Evolutionary conservation across 2,888 invertebrate genomes (phyloP).

Genomic region (Cerastis leucographa): DNA sequence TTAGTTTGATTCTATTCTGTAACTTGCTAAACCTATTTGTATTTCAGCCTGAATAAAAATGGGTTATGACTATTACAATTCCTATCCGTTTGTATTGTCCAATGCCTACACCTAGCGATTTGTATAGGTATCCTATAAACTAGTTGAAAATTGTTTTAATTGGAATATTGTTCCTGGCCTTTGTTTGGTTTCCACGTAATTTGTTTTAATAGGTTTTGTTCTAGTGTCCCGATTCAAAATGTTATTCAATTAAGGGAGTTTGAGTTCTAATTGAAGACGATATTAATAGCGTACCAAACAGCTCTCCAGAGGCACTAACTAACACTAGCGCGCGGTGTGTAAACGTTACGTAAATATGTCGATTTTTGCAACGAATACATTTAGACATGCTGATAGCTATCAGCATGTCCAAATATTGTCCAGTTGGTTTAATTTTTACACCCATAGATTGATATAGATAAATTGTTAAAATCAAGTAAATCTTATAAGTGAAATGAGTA

Average conservation of each 20-base stretch:
- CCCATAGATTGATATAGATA: no score
- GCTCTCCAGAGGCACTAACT: no score
- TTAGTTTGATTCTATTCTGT: background rate
- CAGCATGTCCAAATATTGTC: no score
- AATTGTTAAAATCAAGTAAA: no score
- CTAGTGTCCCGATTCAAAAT: background rate
- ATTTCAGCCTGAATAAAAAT: background rate
- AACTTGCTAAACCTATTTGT: background rate
- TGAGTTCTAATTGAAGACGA: background rate
- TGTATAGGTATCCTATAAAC: background rate
- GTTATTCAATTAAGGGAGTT: background rate
- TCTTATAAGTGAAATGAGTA: no score
- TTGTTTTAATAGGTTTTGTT: conserved; percentile 17
- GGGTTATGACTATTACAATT: background rate
- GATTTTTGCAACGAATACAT: no score
- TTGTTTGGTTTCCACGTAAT: conserved; percentile 8
- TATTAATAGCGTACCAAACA: no score
- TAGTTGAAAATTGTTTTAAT: conserved; percentile 28
- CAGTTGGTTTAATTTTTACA: no score
- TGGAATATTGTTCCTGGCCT: background rate
- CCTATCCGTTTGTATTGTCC: conserved; percentile 7
- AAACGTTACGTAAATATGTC: no score
- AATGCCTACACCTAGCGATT: background rate
- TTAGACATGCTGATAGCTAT: no score
- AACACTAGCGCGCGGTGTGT: no score